Conservation (phyloP, 1,140 invertebrate genomes). For the Drosophila varians region DNA sequence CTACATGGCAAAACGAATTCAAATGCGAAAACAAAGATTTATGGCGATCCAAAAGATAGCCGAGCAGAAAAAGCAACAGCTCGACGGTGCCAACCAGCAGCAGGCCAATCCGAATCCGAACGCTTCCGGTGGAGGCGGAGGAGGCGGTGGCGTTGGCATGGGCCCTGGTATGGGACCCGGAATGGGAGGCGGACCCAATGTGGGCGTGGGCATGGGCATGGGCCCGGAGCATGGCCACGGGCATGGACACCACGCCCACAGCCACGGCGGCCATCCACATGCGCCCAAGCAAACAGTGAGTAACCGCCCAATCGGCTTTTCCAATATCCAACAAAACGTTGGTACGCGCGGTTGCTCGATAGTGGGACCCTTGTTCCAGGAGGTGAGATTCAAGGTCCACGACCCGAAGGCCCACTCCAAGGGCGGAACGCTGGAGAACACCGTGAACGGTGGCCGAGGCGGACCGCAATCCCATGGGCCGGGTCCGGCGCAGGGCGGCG, state of each 20-base stretch:
- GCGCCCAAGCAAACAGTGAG: constrained; percentile 84
- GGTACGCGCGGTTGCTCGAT: constrained; percentile 86
- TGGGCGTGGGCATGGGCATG: constrained; percentile 44
- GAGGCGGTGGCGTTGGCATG: constrained; percentile 23
- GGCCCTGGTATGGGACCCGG: constrained; percentile 83
- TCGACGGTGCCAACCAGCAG: constrained; percentile 87
- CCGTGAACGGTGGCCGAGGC: constrained; percentile 91
- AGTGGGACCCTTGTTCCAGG: constrained; percentile 92
- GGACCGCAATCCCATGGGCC: constrained; percentile 84
- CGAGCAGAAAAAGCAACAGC: constrained; percentile 92
- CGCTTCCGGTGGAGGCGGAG: constrained; percentile 67
- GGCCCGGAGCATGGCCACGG: constrained; percentile 84
- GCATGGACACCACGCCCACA: constrained; percentile 83
- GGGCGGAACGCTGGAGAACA: constrained; percentile 94
- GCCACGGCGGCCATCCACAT: constrained; percentile 83
- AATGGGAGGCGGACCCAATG: constrained; percentile 55
- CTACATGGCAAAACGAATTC: constrained; percentile 97
- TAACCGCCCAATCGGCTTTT: constrained; percentile 84
- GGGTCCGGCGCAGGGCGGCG: constrained; percentile 64
- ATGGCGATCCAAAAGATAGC: constrained; percentile 94
- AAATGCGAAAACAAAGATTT: constrained; percentile 96
- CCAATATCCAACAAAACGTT: constrained; percentile 84
- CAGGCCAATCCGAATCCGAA: constrained; percentile 84
- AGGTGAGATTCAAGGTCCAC: constrained; percentile 96
- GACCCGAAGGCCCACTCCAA: constrained; percentile 96